A percentile compares a stretch with the other conserved stretches of the same genome.
These are phyloP conservation scores for Volucella zonaria DNA, from an alignment of 2,888 invertebrate species.

Conservation along the genomic window DNA sequence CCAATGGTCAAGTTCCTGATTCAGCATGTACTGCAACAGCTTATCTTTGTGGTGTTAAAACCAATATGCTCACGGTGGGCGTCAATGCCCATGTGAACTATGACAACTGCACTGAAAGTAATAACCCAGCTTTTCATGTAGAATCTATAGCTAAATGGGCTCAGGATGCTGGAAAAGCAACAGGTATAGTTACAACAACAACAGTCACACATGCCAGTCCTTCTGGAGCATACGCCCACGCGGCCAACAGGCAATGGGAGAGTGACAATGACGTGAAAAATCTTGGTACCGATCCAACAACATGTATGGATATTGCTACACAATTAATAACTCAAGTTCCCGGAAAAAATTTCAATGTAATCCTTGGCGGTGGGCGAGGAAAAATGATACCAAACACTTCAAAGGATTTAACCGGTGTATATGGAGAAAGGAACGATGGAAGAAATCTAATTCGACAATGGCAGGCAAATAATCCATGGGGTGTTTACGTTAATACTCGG, in stretches of 20 bases:
- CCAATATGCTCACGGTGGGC: conserved; percentile 87
- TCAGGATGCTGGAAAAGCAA: conserved; percentile 84
- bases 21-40: conserved; percentile 85
- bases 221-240: conserved; percentile 85
- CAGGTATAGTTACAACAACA: conserved; percentile 90
- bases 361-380: conserved; percentile 90
- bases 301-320: conserved; percentile 88
- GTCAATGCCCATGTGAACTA: conserved; percentile 87
- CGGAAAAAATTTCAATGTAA: conserved; percentile 88
- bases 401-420: conserved; percentile 82
- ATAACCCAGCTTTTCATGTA: conserved; percentile 85
- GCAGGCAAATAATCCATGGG: conserved; percentile 84
- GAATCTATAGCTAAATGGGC: conserved; percentile 88
- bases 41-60: conserved; percentile 86
- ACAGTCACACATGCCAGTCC: conserved; percentile 92
- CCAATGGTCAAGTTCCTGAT: conserved; percentile 88
- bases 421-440: conserved; percentile 85
- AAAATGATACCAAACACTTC: conserved; percentile 85
- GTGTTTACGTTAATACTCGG: conserved; percentile 85
- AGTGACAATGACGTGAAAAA: conserved; percentile 84
- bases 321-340: conserved; percentile 88
- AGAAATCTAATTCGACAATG: conserved; percentile 87
- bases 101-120: conserved; percentile 86
- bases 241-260: conserved; percentile 88
- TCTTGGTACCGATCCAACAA: conserved; percentile 64